These are phyloP conservation scores for Megaustenia siamemsis DNA, from an alignment of 2,888 invertebrate species.

Conservation along the genomic window DNA sequence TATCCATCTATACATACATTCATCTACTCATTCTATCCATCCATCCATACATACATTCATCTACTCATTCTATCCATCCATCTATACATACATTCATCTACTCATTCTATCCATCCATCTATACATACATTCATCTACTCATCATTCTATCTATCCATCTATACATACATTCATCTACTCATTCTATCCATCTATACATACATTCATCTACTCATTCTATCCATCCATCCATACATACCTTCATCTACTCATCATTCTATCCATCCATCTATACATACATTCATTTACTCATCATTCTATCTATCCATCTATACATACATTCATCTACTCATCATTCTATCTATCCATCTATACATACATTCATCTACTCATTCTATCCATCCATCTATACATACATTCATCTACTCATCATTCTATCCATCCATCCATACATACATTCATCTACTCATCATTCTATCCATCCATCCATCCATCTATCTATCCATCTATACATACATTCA, in stretches of 20 bases:
- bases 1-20: background rate
- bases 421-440: too few relatives aligned
- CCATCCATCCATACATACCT: constrained; percentile 7
- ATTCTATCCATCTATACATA: background rate
- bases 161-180: background rate
- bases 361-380: background rate
- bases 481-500: background rate
- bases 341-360: background rate
- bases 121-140: background rate
- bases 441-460: background rate
- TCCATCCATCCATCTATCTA: constrained; percentile 12
- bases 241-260: too few relatives aligned
- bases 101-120: background rate
- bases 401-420: background rate
- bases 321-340: background rate
- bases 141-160: background rate
- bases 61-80: too few relatives aligned
- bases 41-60: too few relatives aligned
- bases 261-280: constrained; percentile 3
- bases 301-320: too few relatives aligned
- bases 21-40: background rate
- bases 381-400: background rate
- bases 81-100: background rate
- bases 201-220: constrained; percentile 11
- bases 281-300: background rate